Conservation (phyloP, 2,113 vertebrate genomes). For the Myodes glareolus region DNA sequence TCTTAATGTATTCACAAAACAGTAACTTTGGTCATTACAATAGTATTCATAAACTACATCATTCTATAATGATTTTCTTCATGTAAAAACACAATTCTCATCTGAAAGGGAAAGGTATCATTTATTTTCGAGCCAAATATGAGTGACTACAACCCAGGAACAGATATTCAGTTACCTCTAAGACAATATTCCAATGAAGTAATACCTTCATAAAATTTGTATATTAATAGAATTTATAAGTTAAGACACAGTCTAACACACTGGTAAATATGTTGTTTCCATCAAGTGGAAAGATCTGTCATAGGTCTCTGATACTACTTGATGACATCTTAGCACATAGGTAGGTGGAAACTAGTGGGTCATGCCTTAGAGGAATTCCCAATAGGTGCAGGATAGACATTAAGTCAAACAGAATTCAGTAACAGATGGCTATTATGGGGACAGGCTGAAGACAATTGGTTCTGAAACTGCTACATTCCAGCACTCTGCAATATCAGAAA, state of each 20-base stretch:
- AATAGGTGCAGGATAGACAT: background rate
- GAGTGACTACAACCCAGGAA: background rate
- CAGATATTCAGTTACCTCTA: background rate
- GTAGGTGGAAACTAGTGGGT: background rate
- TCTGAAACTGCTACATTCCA: background rate
- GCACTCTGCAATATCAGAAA: background rate
- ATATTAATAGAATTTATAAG: too few relatives aligned
- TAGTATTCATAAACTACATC: background rate
- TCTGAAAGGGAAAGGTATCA: background rate
- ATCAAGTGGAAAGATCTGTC: background rate
- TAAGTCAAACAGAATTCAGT: background rate
- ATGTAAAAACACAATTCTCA: background rate
- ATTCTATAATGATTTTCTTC: background rate
- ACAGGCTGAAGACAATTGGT: background rate
- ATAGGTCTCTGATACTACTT: background rate
- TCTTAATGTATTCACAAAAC: background rate
- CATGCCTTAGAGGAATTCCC: background rate
- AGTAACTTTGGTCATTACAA: background rate
- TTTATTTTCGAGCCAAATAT: background rate
- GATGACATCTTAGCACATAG: background rate
- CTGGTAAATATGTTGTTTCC: background rate
- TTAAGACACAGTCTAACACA: background rate
- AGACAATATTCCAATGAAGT: background rate
- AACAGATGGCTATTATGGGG: background rate
- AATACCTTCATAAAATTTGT: too few relatives aligned